These are phyloP conservation scores for Leucopternis melanops DNA, from an alignment of 2,113 vertebrate species.

Conservation along the genomic window DNA sequence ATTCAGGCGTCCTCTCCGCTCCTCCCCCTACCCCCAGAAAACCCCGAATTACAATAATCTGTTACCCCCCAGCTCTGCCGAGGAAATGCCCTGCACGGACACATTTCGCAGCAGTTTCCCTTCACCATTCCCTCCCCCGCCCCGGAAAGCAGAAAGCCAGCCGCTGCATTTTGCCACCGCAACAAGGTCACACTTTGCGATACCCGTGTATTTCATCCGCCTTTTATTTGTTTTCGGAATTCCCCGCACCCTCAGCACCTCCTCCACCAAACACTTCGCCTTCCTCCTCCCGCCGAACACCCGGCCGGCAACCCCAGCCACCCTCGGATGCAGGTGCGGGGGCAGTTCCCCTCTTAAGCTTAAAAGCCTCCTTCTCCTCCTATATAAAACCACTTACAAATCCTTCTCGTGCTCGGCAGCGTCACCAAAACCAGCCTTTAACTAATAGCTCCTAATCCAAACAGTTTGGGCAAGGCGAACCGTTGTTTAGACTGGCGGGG, in stretches of 20 bases:
- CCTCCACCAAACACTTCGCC: background rate
- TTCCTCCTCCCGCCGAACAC: background rate
- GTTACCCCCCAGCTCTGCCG: background rate
- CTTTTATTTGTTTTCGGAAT: background rate
- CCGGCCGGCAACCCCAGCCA: background rate
- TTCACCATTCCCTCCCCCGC: background rate
- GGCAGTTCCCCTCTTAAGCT: background rate
- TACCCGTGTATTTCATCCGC: background rate
- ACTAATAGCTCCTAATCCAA: slow-evolving; percentile 49
- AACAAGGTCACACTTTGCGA: background rate
- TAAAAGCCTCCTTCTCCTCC: slow-evolving; percentile 18
- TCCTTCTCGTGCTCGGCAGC: background rate
- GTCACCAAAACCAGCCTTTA: slow-evolving; percentile 24
- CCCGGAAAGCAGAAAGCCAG: background rate
- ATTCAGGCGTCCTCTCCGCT: slow-evolving; percentile 37
- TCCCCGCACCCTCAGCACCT: background rate
- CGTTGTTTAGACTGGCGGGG: slow-evolving; percentile 43
- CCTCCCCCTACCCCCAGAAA: slow-evolving; percentile 45
- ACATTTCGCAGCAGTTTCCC: background rate
- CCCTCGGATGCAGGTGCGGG: slow-evolving; percentile 49
- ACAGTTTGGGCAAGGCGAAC: slow-evolving; percentile 1
- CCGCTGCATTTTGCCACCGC: background rate
- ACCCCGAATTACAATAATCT: slow-evolving; percentile 7
- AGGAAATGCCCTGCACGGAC: background rate
- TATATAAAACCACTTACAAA: slow-evolving; percentile 16